Percentiles rank a stretch among this genome's conserved stretches.
phyloP scores from a whole-genome alignment of 2,888 invertebrate species.

The Andrena marginata region DNA sequence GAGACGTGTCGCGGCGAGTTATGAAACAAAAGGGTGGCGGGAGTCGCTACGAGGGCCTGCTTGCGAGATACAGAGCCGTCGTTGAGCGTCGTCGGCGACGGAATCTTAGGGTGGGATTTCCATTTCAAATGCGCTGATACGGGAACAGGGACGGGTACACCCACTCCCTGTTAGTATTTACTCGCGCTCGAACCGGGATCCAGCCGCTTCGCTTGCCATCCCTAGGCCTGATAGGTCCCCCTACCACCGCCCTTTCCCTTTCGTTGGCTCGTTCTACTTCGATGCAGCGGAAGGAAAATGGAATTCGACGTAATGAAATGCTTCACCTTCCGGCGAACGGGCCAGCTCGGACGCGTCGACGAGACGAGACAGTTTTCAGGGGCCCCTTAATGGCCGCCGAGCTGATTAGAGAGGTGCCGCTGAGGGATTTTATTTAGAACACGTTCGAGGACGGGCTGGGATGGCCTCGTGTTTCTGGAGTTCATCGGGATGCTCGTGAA shows the following conservation, averaged over 20 bases:
- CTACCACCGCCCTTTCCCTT: neutral
- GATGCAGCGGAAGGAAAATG: constrained; percentile 52
- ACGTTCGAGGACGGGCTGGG: no score
- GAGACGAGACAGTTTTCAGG: constrained; percentile 28
- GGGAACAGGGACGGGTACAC: constrained; percentile 39
- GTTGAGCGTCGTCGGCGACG: constrained; percentile 24
- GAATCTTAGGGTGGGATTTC: constrained; percentile 75
- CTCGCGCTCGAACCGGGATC: constrained; percentile 28
- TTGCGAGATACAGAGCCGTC: constrained; percentile 10
- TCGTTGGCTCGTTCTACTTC: constrained; percentile 52
- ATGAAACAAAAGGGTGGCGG: constrained; percentile 75
- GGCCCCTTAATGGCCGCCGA: neutral
- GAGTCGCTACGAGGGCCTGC: constrained; percentile 15
- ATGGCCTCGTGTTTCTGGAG: neutral
- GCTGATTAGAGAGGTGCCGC: constrained; percentile 25
- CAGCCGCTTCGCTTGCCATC: constrained; percentile 11
- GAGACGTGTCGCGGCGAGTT: constrained; percentile 76
- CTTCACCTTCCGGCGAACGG: constrained; percentile 46
- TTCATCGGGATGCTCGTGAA: neutral
- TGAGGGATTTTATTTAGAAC: neutral
- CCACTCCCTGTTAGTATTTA: constrained; percentile 58
- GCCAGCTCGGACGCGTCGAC: constrained; percentile 14
- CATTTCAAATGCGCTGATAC: constrained; percentile 77
- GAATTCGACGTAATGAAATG: constrained; percentile 75
- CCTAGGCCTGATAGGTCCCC: constrained; percentile 5